A percentile compares a stretch with the other conserved stretches of the same genome.
These are phyloP conservation scores for Anguilla rostrata DNA, from an alignment of 2,113 vertebrate species.

Conservation along the genomic window DNA sequence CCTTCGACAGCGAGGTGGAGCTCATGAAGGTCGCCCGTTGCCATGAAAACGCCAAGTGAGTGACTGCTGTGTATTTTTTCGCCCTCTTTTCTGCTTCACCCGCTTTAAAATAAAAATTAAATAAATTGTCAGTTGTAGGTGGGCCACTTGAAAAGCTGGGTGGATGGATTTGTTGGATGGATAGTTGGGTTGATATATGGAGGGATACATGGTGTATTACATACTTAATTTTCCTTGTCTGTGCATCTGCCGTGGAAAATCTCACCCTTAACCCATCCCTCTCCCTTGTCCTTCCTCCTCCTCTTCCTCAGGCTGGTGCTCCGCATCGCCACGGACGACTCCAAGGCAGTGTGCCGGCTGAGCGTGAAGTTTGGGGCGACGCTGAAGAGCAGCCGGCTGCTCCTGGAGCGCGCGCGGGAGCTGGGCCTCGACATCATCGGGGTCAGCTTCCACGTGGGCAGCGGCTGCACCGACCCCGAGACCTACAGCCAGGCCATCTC, in stretches of 20 bases:
- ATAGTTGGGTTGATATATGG: too few species aligned
- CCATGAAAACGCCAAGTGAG: slow-evolving; percentile 94
- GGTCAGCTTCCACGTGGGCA: slow-evolving; percentile 97
- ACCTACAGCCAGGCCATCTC: slow-evolving; percentile 88
- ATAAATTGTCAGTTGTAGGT: too few species aligned
- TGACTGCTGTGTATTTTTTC: not conserved
- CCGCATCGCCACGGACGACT: slow-evolving; percentile 94
- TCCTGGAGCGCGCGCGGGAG: slow-evolving; percentile 87
- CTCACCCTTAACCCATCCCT: not conserved
- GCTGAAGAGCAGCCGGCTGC: slow-evolving; percentile 83
- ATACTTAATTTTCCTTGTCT: too few species aligned
- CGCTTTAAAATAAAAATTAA: not conserved
- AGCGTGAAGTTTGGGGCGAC: slow-evolving; percentile 96
- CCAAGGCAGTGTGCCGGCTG: slow-evolving; percentile 89
- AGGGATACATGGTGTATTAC: not conserved
- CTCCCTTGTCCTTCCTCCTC: not conserved
- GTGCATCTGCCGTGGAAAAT: not conserved
- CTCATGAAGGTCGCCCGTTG: slow-evolving; percentile 91
- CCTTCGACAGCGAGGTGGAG: slow-evolving; percentile 96
- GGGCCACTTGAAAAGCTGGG: too few species aligned
- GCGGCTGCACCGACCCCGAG: slow-evolving; percentile 88
- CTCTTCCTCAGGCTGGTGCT: slow-evolving; percentile 79
- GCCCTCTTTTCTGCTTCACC: not conserved
- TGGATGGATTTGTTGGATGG: too few species aligned
- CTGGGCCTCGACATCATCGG: slow-evolving; percentile 87